Percentiles rank a stretch among this genome's conserved stretches.
These are phyloP conservation scores for Indri indri DNA, from an alignment of 2,113 vertebrate genomes.

Conservation along the genomic window DNA sequence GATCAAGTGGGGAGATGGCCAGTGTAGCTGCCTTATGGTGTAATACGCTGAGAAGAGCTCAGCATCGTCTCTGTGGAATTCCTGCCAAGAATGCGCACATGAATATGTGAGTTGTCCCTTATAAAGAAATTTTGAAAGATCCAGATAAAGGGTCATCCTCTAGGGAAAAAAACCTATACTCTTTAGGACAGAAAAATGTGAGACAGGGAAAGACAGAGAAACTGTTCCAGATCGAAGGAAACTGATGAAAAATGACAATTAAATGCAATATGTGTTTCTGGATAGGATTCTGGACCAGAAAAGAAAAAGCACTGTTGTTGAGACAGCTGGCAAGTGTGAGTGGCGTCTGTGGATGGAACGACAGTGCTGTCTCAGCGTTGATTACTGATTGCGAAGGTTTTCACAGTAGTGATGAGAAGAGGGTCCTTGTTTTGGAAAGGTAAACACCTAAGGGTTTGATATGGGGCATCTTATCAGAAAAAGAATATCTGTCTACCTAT, in stretches of 20 bases:
- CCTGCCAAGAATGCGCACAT: background rate
- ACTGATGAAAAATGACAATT: background rate
- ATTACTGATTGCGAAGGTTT: background rate
- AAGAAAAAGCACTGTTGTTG: background rate
- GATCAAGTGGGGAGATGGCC: fast-evolving
- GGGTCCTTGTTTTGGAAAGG: background rate
- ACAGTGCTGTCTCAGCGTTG: fast-evolving
- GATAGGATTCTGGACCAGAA: background rate
- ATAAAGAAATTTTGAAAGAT: background rate
- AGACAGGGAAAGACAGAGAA: background rate
- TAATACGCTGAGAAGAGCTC: background rate
- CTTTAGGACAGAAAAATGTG: background rate
- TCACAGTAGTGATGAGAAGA: background rate
- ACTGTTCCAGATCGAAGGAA: background rate
- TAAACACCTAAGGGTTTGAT: background rate
- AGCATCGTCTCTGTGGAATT: background rate
- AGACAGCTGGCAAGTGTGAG: background rate
- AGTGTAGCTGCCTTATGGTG: fast-evolving
- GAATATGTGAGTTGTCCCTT: background rate
- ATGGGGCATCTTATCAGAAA: background rate
- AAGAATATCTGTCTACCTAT: background rate
- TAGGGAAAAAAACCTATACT: background rate
- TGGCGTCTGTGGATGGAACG: too few relatives aligned
- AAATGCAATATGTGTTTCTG: background rate
- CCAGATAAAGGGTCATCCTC: background rate